Conservation (phyloP, 2,797 vertebrate genomes). For the Anguilla marmorata region DNA sequence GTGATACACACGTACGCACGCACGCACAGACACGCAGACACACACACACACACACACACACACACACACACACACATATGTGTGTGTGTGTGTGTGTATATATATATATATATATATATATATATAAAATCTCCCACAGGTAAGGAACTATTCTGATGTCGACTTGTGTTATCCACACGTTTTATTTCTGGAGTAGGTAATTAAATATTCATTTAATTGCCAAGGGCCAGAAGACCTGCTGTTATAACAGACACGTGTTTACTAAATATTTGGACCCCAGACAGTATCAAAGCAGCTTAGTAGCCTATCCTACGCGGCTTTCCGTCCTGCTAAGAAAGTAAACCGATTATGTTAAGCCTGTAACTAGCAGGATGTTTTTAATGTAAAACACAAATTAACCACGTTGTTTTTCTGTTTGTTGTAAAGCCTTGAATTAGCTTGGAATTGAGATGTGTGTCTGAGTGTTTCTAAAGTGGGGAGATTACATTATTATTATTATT, state of each 20-base stretch:
- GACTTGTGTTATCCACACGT: background rate
- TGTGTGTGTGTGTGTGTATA: too few species aligned
- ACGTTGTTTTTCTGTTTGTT: slow-evolving; percentile 51
- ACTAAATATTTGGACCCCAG: background rate
- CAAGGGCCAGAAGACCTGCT: background rate
- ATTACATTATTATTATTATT: too few species aligned
- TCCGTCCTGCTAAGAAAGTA: slow-evolving; percentile 50
- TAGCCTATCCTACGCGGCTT: slow-evolving; percentile 42
- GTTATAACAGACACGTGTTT: background rate
- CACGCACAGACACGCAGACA: too few species aligned
- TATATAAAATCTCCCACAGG: background rate
- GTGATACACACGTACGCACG: too few species aligned
- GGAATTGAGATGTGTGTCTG: slow-evolving; percentile 9
- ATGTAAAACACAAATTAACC: slow-evolving; percentile 47
- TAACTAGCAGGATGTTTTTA: slow-evolving; percentile 53
- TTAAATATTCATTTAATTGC: background rate
- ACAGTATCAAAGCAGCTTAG: slow-evolving; percentile 62
- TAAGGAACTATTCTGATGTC: background rate
- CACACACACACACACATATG: too few species aligned
- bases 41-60: too few species aligned
- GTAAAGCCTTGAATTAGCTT: slow-evolving; percentile 36
- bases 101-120: too few species aligned
- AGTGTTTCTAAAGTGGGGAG: background rate
- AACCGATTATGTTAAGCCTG: slow-evolving; percentile 58
- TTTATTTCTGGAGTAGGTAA: slow-evolving; percentile 9